Percentiles rank a stretch among this genome's conserved stretches.
Conservation (phyloP, 2,113 vertebrate species). For the Dipodomys ordii region DNA sequence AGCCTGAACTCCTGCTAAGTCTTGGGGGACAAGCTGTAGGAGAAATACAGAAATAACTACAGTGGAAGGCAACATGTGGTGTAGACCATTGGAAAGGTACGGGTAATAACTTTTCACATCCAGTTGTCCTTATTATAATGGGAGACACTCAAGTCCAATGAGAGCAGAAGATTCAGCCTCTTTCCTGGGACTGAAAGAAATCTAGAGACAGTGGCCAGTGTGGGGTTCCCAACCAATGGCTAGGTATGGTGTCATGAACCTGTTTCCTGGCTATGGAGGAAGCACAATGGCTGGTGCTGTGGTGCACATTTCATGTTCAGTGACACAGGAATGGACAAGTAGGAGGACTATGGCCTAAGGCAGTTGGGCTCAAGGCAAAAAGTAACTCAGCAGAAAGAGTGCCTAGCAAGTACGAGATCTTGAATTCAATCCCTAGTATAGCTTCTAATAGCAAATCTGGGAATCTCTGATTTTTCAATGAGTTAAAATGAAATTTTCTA, state of each 20-base stretch:
- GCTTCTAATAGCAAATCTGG: neutral
- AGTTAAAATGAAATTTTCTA: constrained; percentile 24
- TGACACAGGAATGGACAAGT: no score
- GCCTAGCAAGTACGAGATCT: neutral
- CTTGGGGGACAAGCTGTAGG: neutral
- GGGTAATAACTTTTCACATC: neutral
- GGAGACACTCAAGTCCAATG: neutral
- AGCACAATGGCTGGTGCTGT: no score
- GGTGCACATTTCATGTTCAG: no score
- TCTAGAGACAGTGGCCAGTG: neutral
- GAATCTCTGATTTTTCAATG: neutral
- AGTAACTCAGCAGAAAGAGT: neutral
- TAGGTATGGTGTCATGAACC: no score
- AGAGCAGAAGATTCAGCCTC: neutral
- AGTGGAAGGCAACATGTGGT: neutral
- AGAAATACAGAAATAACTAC: neutral
- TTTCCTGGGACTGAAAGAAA: neutral
- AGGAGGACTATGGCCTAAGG: no score
- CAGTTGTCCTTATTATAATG: neutral
- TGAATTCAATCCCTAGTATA: no score
- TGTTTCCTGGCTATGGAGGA: no score
- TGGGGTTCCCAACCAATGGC: no score
- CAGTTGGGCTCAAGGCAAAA: no score
- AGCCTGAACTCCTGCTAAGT: neutral
- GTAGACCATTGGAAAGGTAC: neutral